Conservation (phyloP, 2,888 invertebrate species). For the Cyrtodaria siliqua region DNA sequence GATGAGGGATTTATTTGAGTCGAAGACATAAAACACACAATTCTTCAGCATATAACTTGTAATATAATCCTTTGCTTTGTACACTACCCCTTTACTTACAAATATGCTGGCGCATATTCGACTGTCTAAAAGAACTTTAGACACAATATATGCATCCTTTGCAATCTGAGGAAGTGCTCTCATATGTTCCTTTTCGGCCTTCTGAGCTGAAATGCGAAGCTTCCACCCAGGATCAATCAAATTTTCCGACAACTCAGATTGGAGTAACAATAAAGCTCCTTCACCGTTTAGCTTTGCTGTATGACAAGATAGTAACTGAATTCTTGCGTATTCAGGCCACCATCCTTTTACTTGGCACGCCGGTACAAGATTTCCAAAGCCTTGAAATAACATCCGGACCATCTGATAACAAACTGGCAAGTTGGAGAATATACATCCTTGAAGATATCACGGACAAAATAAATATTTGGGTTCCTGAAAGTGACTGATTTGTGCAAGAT, state of each 20-base stretch:
- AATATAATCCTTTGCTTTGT: not conserved
- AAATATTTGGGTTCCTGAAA: slow-evolving; percentile 19
- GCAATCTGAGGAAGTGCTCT: slow-evolving; percentile 11
- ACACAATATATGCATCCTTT: slow-evolving; percentile 21
- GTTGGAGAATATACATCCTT: slow-evolving; percentile 8
- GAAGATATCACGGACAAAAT: slow-evolving; percentile 6
- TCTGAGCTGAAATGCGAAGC: slow-evolving; percentile 16
- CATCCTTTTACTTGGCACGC: slow-evolving; percentile 16
- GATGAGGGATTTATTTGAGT: not conserved
- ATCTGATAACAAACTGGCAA: slow-evolving; percentile 2
- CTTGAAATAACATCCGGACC: slow-evolving; percentile 21
- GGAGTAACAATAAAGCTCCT: slow-evolving; percentile 17
- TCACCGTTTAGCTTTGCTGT: not conserved
- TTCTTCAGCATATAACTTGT: slow-evolving; percentile 36
- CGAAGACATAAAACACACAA: slow-evolving; percentile 9
- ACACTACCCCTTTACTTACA: not conserved
- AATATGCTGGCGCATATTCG: slow-evolving; percentile 10
- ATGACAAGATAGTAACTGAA: slow-evolving; percentile 12
- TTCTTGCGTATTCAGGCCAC: slow-evolving; percentile 16
- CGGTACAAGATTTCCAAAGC: slow-evolving; percentile 21
- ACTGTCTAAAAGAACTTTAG: slow-evolving; percentile 13
- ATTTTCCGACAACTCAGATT: not conserved
- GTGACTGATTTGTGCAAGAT: not conserved
- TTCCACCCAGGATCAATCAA: not conserved
- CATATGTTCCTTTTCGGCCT: slow-evolving; percentile 32